phyloP scores from a whole-genome alignment of 2,113 vertebrate species.

The Siniperca chuatsi region DNA sequence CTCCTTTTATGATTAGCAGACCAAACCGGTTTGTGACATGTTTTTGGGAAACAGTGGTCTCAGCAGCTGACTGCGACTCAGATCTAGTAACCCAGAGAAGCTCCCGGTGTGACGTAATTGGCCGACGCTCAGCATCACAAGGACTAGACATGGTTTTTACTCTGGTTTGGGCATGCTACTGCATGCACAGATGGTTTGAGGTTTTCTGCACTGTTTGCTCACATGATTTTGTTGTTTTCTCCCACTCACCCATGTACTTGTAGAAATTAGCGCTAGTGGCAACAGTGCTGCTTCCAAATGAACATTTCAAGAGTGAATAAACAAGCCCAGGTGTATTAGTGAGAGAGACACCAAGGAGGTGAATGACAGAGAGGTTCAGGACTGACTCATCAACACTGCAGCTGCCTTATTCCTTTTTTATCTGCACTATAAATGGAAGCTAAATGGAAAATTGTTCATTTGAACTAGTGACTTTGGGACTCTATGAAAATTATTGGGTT shows the following conservation, averaged over 20 bases:
- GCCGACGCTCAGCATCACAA: slow-evolving; percentile 13
- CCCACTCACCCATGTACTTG: background rate
- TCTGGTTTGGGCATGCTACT: slow-evolving; percentile 7
- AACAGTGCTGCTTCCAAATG: background rate
- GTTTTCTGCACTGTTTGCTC: background rate
- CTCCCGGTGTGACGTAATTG: background rate
- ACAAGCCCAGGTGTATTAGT: background rate
- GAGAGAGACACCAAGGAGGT: background rate
- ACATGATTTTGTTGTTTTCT: slow-evolving; percentile 24
- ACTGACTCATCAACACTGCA: background rate
- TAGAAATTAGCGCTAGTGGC: background rate
- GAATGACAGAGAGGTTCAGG: slow-evolving; percentile 3
- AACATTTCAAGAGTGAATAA: slow-evolving; percentile 27
- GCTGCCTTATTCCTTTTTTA: background rate
- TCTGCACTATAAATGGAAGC: background rate
- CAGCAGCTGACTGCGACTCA: slow-evolving; percentile 56
- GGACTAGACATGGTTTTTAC: background rate
- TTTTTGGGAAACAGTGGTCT: slow-evolving; percentile 25
- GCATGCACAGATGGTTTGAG: background rate
- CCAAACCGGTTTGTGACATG: slow-evolving; percentile 19
- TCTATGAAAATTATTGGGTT: background rate
- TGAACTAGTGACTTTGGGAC: background rate
- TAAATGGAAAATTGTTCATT: background rate
- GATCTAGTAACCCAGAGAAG: slow-evolving; percentile 25
- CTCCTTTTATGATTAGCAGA: slow-evolving; percentile 29